Conservation (phyloP, 2,113 vertebrate species). For the Sturnira hondurensis region DNA sequence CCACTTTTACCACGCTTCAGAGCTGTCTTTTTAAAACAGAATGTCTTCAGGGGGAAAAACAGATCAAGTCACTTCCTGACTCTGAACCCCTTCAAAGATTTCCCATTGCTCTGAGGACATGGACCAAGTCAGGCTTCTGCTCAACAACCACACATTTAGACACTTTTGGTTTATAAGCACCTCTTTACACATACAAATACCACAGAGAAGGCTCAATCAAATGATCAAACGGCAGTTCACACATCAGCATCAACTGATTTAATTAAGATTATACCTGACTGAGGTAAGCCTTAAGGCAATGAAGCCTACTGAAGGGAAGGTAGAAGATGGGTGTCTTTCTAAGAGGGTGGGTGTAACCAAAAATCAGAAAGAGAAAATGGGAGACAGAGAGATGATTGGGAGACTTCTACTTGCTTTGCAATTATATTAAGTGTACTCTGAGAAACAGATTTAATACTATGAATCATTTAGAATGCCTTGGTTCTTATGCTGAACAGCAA, state of each 20-base stretch:
- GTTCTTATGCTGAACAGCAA: neutral
- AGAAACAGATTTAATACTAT: neutral
- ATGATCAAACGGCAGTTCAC: neutral
- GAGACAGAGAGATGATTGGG: neutral
- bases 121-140: neutral
- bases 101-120: neutral
- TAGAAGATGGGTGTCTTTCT: neutral
- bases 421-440: neutral
- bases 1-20: neutral
- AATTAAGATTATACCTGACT: neutral
- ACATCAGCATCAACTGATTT: neutral
- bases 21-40: neutral
- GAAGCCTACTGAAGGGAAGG: neutral
- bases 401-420: neutral
- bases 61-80: neutral
- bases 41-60: neutral
- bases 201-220: neutral
- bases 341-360: neutral
- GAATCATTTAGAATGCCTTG: neutral
- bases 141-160: neutral
- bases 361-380: conserved; percentile 18
- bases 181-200: neutral
- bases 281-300: neutral
- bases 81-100: neutral
- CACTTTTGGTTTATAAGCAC: neutral